Evolutionary conservation across 2,888 invertebrate genomes (phyloP).

Genomic region (Cremastinae sp.): DNA sequence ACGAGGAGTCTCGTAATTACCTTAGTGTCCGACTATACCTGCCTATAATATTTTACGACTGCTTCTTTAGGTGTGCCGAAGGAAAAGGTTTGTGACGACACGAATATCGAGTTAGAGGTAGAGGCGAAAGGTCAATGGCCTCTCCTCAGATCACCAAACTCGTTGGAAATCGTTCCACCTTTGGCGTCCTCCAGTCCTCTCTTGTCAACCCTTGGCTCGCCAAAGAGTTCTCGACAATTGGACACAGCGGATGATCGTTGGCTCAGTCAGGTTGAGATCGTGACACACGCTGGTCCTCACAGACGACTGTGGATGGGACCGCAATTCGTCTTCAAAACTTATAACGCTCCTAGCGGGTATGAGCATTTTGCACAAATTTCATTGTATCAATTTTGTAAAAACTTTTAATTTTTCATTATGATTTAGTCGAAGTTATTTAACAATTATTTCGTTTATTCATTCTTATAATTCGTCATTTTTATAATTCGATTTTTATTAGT

Average conservation of each 20-base stretch:
- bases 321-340: conserved; percentile 98
- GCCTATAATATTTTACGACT: conserved; percentile 25
- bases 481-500: no score
- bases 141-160: conserved; percentile 85
- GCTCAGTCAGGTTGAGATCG: conserved; percentile 98
- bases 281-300: conserved; percentile 98
- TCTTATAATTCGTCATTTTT: no score
- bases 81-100: conserved; percentile 93
- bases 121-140: conserved; percentile 95
- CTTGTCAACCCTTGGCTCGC: conserved; percentile 76
- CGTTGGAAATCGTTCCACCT: conserved; percentile 89
- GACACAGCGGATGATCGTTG: conserved; percentile 87
- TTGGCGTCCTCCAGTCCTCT: conserved; percentile 87
- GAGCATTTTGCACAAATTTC: conserved; percentile 54
- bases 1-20: no score
- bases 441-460: no score
- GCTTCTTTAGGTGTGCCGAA: conserved; percentile 85
- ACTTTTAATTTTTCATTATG: neutral
- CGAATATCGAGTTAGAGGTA: conserved; percentile 91
- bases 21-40: neutral
- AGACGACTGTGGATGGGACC: conserved; percentile 99
- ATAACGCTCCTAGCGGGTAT: conserved; percentile 88
- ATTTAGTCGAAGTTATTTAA: no score
- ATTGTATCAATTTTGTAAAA: neutral
- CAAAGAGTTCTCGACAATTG: conserved; percentile 69